Percentiles rank a stretch among this genome's conserved stretches.
Conservation (phyloP, 2,113 vertebrate genomes). For the Vidua chalybeata region DNA sequence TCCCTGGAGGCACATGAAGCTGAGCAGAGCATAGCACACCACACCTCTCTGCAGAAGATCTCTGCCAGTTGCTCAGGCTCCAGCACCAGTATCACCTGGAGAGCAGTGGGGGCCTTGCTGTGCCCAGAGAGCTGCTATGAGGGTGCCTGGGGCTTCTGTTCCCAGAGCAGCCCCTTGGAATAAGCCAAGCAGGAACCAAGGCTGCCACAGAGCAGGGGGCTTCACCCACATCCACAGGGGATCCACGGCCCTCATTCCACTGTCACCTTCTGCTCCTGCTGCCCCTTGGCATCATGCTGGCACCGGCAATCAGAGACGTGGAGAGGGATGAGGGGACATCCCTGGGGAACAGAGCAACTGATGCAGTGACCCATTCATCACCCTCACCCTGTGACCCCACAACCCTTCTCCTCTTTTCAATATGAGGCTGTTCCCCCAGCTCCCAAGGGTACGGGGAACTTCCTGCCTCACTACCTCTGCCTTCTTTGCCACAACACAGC, state of each 20-base stretch:
- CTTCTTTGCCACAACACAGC: neutral
- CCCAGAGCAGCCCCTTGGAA: neutral
- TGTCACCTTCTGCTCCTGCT: neutral
- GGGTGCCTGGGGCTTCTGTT: neutral
- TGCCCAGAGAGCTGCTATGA: rapidly evolving
- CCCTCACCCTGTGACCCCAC: neutral
- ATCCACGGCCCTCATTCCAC: neutral
- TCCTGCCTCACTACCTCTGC: neutral
- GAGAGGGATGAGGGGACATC: neutral
- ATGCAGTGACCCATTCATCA: neutral
- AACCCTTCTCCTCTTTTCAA: neutral
- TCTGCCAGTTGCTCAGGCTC: neutral
- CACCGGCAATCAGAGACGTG: neutral
- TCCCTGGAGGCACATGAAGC: neutral
- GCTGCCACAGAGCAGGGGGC: neutral
- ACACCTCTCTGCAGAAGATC: neutral
- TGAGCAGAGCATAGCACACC: neutral
- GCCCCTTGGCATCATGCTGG: rapidly evolving
- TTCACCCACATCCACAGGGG: neutral
- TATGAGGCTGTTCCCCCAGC: neutral
- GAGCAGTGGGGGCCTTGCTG: neutral
- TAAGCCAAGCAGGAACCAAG: neutral
- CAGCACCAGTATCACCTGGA: neutral
- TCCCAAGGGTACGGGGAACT: neutral
- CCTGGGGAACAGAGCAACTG: neutral